Evolutionary conservation across 2,888 invertebrate species (phyloP).

Genomic region (Allygus modestus): DNA sequence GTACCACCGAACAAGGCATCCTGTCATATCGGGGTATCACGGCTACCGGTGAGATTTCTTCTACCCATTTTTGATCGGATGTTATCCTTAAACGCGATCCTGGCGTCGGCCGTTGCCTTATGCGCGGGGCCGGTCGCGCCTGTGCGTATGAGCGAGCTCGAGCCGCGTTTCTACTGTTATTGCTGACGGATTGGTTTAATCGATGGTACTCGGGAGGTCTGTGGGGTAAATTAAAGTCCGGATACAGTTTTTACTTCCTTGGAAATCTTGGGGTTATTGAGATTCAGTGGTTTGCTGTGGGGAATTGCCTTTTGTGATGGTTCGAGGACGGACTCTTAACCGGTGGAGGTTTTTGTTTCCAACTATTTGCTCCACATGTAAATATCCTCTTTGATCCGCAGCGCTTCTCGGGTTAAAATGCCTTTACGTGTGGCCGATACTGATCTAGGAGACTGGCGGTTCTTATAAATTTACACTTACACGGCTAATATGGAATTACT

Average conservation of each 20-base stretch:
- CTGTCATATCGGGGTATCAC: constrained; percentile 10
- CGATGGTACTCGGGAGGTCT: background rate
- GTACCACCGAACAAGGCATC: constrained; percentile 22
- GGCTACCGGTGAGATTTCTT: constrained; percentile 28
- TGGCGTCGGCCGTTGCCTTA: background rate
- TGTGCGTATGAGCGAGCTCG: background rate
- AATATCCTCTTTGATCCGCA: background rate
- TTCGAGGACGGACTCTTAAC: background rate
- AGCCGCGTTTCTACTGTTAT: background rate
- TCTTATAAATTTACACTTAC: background rate
- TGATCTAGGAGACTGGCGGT: background rate
- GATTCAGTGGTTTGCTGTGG: background rate
- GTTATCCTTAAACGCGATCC: constrained; percentile 30
- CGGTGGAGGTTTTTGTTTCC: background rate
- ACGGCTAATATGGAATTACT: no score
- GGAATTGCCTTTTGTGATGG: background rate
- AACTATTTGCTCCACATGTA: background rate
- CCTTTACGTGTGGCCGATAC: background rate
- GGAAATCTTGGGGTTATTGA: background rate
- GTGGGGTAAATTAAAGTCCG: background rate
- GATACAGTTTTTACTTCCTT: constrained; percentile 15
- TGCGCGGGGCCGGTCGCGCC: background rate
- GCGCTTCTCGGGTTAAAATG: background rate
- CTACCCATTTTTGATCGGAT: constrained; percentile 32
- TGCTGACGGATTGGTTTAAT: background rate